Base-by-base conservation (phyloP, 1,140 invertebrate genomes). In the Delia radicum region DNA sequence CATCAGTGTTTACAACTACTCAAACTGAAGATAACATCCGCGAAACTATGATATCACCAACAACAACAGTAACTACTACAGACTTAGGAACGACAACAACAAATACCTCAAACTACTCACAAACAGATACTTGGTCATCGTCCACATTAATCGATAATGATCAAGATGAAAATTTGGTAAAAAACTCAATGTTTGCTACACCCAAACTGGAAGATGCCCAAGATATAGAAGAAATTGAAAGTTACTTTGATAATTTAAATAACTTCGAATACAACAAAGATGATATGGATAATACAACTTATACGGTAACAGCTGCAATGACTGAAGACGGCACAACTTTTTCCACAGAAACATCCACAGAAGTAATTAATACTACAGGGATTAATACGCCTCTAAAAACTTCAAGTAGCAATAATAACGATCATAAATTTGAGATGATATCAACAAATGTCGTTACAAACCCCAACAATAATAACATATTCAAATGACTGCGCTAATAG, bases 61-160 rank as follows among this genome's bases (percentile, higher is more conserved):
- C 75, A 67, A 46, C 55, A 31, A 63, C 71, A 33, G 24, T 28
- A n/a, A 65, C 61, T 27, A 69, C 55, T 7, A 24, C 72, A 61
- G 75, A 46, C 13, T 46, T 67, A 71, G 18, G 74, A 61, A 73
- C 72, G 13, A 61, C 21, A 29, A 61, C 72, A 28, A 61, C 24
- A 18, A 73, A 31, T 18, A 55, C 72, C 37, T 37, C 42, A 61
- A 31, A 37, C 27, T 28, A 13, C 18, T 18, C 37, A 10, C 42
- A 73, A 31, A 48, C 71, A 12, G 12, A 42, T 42, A 13, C 26
- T 21, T 55, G 42, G 37, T 73, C 42, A 26, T n/a, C n/a, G n/a
- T 31, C 42, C 27, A 61, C 27, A 24, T 13, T 48, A 28, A 61
- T 48, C 27, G 42, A 28, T 13, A 29, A 46, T 55, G n/a, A 3